phyloP scores from a whole-genome alignment of 2,797 vertebrate species.

The Sebastes elongatus region DNA sequence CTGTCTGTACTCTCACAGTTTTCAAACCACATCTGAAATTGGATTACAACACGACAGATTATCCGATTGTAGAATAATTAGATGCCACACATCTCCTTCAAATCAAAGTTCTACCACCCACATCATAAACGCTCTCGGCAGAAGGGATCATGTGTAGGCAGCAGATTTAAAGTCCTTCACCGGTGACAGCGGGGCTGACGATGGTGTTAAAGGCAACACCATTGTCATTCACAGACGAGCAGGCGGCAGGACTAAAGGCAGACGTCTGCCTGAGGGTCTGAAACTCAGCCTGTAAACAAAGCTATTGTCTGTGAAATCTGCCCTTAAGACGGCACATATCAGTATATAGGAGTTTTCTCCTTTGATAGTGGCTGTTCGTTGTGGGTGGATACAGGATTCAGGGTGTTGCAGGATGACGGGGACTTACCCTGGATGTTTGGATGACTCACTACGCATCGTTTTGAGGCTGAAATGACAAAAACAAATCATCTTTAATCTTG shows the following conservation, averaged over 20 bases:
- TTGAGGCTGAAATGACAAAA: background rate
- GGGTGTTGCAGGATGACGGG: background rate
- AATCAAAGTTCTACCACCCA: conserved; percentile 5
- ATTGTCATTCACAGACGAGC: conserved; percentile 81
- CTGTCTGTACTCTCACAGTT: background rate
- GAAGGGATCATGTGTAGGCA: background rate
- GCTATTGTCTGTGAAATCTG: conserved; percentile 68
- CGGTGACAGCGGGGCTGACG: conserved; percentile 48
- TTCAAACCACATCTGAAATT: conserved; percentile 5
- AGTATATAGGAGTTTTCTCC: conserved; percentile 31
- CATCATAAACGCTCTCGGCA: background rate
- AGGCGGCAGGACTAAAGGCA: conserved; percentile 63
- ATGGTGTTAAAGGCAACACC: conserved; percentile 48
- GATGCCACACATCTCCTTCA: background rate
- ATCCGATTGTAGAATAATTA: background rate
- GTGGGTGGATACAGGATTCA: background rate
- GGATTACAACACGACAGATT: background rate
- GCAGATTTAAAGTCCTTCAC: conserved; percentile 13
- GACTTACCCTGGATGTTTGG: background rate
- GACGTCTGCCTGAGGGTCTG: conserved; percentile 55
- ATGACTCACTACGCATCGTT: background rate
- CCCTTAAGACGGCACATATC: conserved; percentile 35
- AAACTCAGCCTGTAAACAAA: conserved; percentile 66
- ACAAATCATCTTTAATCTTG: background rate
- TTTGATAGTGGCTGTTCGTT: conserved; percentile 37